Evolutionary conservation across 2,888 invertebrate species (phyloP).

Genomic region (Sarcophaga rosellei): DNA sequence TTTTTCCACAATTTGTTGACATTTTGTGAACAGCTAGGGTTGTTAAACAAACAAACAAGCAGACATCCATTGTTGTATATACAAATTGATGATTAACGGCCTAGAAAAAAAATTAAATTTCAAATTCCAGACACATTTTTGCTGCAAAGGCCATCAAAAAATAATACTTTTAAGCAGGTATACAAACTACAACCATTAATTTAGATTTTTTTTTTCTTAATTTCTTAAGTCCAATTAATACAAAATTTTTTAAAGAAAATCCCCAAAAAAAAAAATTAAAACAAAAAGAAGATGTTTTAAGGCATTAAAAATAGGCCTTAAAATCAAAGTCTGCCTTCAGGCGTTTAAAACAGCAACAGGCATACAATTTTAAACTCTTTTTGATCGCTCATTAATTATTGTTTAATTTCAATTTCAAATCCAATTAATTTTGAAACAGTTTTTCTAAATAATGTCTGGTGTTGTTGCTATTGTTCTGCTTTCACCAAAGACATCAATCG

Average conservation of each 20-base stretch:
- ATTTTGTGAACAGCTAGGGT: too few species aligned
- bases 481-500: slow-evolving; percentile 61
- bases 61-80: too few species aligned
- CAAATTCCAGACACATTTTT: slow-evolving; percentile 9
- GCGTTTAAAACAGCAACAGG: background rate
- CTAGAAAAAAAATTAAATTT: background rate
- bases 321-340: slow-evolving; percentile 40
- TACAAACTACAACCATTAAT: slow-evolving; percentile 28
- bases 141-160: background rate
- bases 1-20: too few species aligned
- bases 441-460: slow-evolving; percentile 42
- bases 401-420: too few species aligned
- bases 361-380: too few species aligned
- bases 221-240: too few species aligned
- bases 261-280: background rate
- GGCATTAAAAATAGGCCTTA: background rate
- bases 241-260: background rate
- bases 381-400: too few species aligned
- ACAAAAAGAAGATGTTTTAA: background rate
- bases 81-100: too few species aligned
- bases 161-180: background rate
- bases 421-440: background rate
- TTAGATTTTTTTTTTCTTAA: background rate
- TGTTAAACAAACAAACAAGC: too few species aligned
- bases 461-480: slow-evolving; percentile 9